These are phyloP conservation scores for Monochamus alternatus DNA, from an alignment of 2,888 invertebrate species.

Conservation along the genomic window DNA sequence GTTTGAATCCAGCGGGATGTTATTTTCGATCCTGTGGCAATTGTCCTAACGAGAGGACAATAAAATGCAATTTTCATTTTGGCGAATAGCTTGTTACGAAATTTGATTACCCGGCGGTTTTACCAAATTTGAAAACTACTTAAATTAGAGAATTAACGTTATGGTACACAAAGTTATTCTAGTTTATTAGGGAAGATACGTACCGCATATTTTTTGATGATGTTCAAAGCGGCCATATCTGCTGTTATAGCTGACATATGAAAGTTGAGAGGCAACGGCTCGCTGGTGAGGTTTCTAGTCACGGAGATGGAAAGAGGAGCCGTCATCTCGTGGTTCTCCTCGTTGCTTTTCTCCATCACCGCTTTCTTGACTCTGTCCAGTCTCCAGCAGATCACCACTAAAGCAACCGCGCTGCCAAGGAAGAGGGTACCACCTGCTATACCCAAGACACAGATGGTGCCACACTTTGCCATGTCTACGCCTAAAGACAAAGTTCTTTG, in stretches of 20 bases:
- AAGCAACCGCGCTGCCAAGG: conserved; percentile 61
- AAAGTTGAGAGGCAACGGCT: conserved; percentile 66
- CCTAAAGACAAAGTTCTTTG: conserved; percentile 45
- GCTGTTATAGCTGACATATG: conserved; percentile 64
- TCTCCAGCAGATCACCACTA: conserved; percentile 65
- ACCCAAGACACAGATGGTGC: conserved; percentile 71
- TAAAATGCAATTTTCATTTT: conserved; percentile 3
- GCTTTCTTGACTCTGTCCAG: conserved; percentile 63
- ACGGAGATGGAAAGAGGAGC: conserved; percentile 66
- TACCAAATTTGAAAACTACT: too few species aligned
- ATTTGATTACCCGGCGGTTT: neutral
- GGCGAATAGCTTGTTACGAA: neutral
- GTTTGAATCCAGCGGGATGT: neutral
- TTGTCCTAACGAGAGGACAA: neutral
- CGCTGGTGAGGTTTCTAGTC: conserved; percentile 61
- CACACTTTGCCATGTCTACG: conserved; percentile 66
- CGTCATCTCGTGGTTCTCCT: conserved; percentile 63
- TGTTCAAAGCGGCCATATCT: conserved; percentile 53
- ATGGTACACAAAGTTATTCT: too few species aligned
- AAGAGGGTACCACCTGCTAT: conserved; percentile 69
- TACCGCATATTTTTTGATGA: conserved; percentile 63
- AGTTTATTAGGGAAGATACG: conserved; percentile 39
- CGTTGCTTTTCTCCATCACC: conserved; percentile 62
- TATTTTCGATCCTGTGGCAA: conserved; percentile 4
- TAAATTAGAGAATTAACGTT: neutral